These are phyloP conservation scores for Erithacus rubecula DNA, from an alignment of 2,797 vertebrate species.

Conservation along the genomic window DNA sequence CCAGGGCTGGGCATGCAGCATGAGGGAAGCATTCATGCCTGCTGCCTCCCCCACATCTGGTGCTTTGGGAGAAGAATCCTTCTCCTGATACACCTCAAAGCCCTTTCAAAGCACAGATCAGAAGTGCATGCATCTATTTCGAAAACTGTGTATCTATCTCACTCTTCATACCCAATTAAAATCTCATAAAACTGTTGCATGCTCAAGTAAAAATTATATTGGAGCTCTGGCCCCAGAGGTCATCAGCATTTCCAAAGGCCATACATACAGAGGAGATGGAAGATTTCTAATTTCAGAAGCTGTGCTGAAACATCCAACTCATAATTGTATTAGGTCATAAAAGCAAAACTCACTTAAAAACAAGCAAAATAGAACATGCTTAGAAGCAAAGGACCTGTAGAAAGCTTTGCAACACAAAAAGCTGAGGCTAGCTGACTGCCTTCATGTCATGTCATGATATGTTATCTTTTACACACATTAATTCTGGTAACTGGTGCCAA, in stretches of 20 bases:
- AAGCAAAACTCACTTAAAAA: neutral
- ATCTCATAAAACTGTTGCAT: neutral
- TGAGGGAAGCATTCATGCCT: neutral
- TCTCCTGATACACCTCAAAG: neutral
- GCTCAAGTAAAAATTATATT: neutral
- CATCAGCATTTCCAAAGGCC: neutral
- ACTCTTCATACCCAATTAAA: neutral
- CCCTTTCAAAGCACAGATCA: neutral
- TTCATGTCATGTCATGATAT: neutral
- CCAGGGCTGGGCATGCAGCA: neutral
- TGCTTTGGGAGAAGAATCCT: neutral
- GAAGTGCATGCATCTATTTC: neutral
- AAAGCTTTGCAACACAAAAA: neutral
- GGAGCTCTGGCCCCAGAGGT: neutral
- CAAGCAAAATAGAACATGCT: neutral
- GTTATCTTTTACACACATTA: conserved; percentile 6
- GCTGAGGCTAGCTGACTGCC: neutral
- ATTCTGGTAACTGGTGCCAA: neutral
- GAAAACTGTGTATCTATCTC: neutral
- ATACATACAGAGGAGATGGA: neutral
- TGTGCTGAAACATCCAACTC: neutral
- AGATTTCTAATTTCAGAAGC: neutral
- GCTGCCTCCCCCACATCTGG: neutral
- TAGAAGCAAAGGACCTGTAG: neutral
- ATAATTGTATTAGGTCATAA: neutral